Conservation (phyloP, 1,140 invertebrate species). For the Lepidurus couesii region DNA sequence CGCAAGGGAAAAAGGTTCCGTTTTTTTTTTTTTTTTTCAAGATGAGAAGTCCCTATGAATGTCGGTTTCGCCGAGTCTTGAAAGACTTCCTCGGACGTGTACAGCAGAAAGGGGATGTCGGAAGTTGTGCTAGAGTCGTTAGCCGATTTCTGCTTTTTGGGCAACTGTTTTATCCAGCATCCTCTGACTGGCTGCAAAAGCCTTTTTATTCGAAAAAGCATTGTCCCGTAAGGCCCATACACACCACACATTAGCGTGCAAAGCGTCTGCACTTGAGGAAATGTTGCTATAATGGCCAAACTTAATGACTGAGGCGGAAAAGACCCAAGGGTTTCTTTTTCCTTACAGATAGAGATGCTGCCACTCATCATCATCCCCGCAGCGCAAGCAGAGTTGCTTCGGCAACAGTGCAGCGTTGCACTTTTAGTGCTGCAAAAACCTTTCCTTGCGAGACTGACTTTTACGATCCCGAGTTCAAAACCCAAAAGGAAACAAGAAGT, state of each 20-base stretch:
- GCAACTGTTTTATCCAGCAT: too few relatives aligned
- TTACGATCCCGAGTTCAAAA: not conserved
- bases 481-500: not conserved
- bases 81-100: too few relatives aligned
- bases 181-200: too few relatives aligned
- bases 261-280: not conserved
- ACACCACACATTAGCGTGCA: not conserved
- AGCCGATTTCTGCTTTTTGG: too few relatives aligned
- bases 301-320: not conserved
- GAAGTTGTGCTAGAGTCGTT: too few relatives aligned
- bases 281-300: not conserved
- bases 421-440: conserved; percentile 16
- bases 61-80: too few relatives aligned
- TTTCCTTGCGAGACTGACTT: not conserved
- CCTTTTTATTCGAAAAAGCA: too few relatives aligned
- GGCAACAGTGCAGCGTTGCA: conserved; percentile 1
- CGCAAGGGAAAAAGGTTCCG: not conserved
- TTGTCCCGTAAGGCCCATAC: too few relatives aligned
- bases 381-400: not conserved
- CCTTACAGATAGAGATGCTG: conserved; percentile 7
- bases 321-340: not conserved
- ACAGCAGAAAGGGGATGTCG: too few relatives aligned
- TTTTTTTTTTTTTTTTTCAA: not conserved
- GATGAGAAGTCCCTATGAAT: too few relatives aligned
- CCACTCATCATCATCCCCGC: conserved; percentile 9